Base-by-base conservation (phyloP, 2,888 invertebrate species). In the Platerodrilus igneus region DNA sequence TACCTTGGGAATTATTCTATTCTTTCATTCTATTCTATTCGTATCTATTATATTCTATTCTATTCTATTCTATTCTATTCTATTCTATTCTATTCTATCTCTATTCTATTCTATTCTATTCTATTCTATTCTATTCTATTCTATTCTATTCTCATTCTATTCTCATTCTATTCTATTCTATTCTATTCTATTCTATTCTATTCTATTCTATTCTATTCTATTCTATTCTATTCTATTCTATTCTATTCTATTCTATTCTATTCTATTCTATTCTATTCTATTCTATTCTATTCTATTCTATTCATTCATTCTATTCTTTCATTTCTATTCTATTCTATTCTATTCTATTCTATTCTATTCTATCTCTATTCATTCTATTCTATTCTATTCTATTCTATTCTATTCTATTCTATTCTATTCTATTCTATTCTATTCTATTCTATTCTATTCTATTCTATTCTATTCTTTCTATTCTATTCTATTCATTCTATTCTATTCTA, bases 91-190 rank as follows among this genome's bases (percentile, higher is more conserved):
- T 26, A 26, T 26, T 26, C 26, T 26, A 26, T 26, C 13, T 26
- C 26, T 26, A 26, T 26, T 26, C 26, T 26, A 26, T 26, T 26
- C 26, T 26, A 26, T 26, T 26, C 26, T 26, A 26, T 26, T 26
- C 26, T 26, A 26, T 26, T 26, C 26, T 26, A 26, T 26, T 26
- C 26, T 26, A 26, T 26, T 26, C 26, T 26, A 26, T 26, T 26
- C 26, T 26, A 11, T 26, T 26, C 26, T 26, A 26, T 26, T 26
- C 26, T 26, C n/a, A n/a, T n/a, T n/a, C n/a, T n/a, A n/a, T n/a
- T n/a, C n/a, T n/a, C n/a, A 26, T 26, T 26, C 26, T 26, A 26
- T 26, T 26, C 26, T 26, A 26, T 26, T 26, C 26, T 26, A 26
- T 26, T 26, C 26, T 26, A 26, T 26, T 26, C 26, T 26, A 26